phyloP scores from a whole-genome alignment of 2,113 vertebrate genomes.

The Hippocampus barbouri region DNA sequence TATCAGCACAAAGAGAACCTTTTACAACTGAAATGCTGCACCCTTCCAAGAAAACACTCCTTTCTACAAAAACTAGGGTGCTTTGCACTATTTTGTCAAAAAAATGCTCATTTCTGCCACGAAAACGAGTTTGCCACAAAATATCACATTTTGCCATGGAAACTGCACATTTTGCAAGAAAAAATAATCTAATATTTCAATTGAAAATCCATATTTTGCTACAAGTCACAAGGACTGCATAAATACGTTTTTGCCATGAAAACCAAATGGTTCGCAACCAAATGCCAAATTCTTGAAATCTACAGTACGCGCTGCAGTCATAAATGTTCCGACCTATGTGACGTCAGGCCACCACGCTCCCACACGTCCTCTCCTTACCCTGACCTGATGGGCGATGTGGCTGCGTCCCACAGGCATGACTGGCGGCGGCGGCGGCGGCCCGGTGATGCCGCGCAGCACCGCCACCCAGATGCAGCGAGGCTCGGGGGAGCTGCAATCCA shows the following conservation, averaged over 20 bases:
- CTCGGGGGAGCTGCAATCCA: constrained; percentile 88
- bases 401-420: constrained; percentile 30
- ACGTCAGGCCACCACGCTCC: background rate
- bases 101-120: too few relatives aligned
- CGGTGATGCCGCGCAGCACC: constrained; percentile 64
- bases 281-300: background rate
- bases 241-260: background rate
- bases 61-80: too few relatives aligned
- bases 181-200: too few relatives aligned
- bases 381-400: constrained; percentile 33
- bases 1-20: too few relatives aligned
- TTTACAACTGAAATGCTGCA: too few relatives aligned
- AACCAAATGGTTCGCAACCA: background rate
- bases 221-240: background rate
- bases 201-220: too few relatives aligned
- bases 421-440: background rate
- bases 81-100: too few relatives aligned
- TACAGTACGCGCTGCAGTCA: background rate
- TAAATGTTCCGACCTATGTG: background rate
- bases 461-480: constrained; percentile 92
- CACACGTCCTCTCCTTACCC: constrained; percentile 63
- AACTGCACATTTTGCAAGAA: too few relatives aligned
- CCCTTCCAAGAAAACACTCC: too few relatives aligned
- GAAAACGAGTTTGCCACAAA: background rate
- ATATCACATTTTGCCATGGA: background rate